Evolutionary conservation across 2,113 vertebrate genomes (phyloP).

Genomic region (Cynopterus brachyotis): DNA sequence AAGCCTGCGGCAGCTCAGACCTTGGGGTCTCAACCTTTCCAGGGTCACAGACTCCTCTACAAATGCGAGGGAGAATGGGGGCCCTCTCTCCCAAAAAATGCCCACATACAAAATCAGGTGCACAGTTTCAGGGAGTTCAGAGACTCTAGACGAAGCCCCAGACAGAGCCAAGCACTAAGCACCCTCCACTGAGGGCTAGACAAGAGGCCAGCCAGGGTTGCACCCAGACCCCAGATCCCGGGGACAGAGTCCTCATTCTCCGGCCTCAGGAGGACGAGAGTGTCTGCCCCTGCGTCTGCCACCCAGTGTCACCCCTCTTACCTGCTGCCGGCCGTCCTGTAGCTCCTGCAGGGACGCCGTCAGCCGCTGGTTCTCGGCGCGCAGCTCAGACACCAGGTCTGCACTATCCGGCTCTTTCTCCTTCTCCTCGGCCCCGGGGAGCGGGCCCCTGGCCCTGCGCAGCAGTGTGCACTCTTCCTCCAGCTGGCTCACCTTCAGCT

Average conservation of each 20-base stretch:
- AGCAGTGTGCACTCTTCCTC: slow-evolving; percentile 79
- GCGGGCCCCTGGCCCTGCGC: slow-evolving; percentile 7
- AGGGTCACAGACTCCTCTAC: not conserved
- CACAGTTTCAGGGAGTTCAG: not conserved
- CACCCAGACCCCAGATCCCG: not conserved
- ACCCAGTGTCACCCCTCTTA: not conserved
- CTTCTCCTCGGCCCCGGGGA: not conserved
- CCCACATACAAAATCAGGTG: not conserved
- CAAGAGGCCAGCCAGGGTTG: not conserved
- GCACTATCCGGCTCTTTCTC: slow-evolving; percentile 50
- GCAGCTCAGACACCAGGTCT: slow-evolving; percentile 72
- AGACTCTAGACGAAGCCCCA: not conserved
- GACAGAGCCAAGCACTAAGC: accelerated
- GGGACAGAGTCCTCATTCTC: not conserved
- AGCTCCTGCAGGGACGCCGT: slow-evolving; percentile 81
- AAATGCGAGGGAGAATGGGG: not conserved
- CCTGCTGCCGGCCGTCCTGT: slow-evolving; percentile 84
- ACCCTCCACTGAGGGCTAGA: not conserved
- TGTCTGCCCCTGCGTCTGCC: accelerated
- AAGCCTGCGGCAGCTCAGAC: not conserved
- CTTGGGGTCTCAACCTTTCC: not conserved
- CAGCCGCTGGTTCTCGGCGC: slow-evolving; percentile 85
- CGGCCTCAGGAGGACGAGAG: not conserved
- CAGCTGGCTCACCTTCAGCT: slow-evolving; percentile 86
- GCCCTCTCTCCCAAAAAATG: not conserved